These are phyloP conservation scores for Eulemur coronatus DNA, from an alignment of 2,797 vertebrate species.

Conservation along the genomic window DNA sequence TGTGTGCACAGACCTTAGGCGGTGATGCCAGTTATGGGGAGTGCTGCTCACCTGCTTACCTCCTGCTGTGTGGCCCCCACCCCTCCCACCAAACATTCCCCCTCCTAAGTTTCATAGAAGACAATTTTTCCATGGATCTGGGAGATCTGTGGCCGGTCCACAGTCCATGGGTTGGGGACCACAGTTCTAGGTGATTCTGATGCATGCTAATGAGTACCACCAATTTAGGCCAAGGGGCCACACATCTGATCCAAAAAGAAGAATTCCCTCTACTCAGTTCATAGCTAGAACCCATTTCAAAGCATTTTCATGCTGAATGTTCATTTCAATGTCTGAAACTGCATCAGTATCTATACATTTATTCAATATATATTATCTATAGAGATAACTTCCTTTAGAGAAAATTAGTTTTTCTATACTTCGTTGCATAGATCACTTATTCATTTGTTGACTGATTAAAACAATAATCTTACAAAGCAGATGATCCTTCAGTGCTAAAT, in stretches of 20 bases:
- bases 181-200: neutral
- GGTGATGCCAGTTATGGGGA: too few relatives aligned
- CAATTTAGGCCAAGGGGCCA: neutral
- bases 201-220: neutral
- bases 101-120: too few relatives aligned
- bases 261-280: neutral
- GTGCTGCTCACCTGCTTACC: too few relatives aligned
- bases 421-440: slow-evolving; percentile 30
- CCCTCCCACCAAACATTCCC: too few relatives aligned
- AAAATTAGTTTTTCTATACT: slow-evolving; percentile 46
- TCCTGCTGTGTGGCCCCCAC: too few relatives aligned
- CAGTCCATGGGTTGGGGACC: too few relatives aligned
- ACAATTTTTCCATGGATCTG: too few relatives aligned
- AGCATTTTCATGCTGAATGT: neutral
- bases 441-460: slow-evolving; percentile 61
- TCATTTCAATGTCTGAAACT: neutral
- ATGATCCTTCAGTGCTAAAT: slow-evolving; percentile 17
- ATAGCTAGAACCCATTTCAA: slow-evolving; percentile 13
- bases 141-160: too few relatives aligned
- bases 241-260: neutral
- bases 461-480: slow-evolving; percentile 36
- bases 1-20: too few relatives aligned
- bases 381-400: slow-evolving; percentile 33
- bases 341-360: slow-evolving; percentile 25
- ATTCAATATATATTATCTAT: slow-evolving; percentile 47